Evolutionary conservation across 1,140 invertebrate species (phyloP), one percentile per base, ranked within the genome.

Genomic region (Steinernema khuongi): DNA sequence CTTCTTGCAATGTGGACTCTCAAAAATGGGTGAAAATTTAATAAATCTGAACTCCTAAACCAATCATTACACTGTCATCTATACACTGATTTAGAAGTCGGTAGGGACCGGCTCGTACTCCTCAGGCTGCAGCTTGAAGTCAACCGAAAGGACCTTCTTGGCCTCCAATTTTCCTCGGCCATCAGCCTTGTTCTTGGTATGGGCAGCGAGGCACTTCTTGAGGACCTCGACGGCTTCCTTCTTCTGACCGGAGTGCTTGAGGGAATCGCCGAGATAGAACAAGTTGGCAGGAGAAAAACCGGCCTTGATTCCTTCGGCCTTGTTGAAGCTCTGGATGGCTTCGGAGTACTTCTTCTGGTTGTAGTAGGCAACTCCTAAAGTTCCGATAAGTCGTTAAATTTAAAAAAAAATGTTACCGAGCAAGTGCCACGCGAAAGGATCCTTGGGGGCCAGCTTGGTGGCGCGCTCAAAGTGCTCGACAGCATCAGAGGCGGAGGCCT

Each of bases 241-340:
- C 19, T 77, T 77, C 28, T 80, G 79, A 28, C 73, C 73, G 28
- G 26, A 19, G 18, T 60, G 31, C 29, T 70, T 31, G 36, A 43
- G 71, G 26, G 75, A 28, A n/a, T 66, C 31, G 18, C 79, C 79
- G 22, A 80, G 70, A 36, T 81, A 81, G 41, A 71, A 80, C 26
- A 74, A 60, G 50, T 80, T 80, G 11, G 79, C 67, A 29, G 79
- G 28, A 67, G 75, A 79, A 79, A 75, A 80, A 19, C 70, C 72
- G 32, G 79, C 36, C 41, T 81, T 81, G 44, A 81, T 44, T 17
- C 71, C 71, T 32, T 80, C 79, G 31, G 80, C 80, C 50, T 72
- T 79, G 29, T 78, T 31, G 31, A 81, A 81, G 71, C 36, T 22
- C 17, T 72, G 70, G 41, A 81, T 32, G 2, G 79, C 80, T 22